Percentiles rank a stretch among this genome's conserved stretches.
These are phyloP conservation scores for Macrotus californicus DNA, from an alignment of 2,113 vertebrate species.

Conservation along the genomic window DNA sequence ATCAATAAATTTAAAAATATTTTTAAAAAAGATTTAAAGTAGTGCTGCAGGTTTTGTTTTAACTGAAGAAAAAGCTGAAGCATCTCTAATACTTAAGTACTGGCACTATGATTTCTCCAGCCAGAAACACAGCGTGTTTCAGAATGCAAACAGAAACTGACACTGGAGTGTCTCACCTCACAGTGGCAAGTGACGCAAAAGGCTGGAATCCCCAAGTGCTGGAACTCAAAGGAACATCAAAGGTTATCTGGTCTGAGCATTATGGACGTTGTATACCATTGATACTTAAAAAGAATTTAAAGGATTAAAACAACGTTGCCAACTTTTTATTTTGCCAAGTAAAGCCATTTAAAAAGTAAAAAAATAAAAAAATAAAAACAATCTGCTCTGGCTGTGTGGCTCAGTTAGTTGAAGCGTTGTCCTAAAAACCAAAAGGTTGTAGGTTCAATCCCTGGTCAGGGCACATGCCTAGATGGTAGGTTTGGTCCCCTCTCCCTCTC, in stretches of 20 bases:
- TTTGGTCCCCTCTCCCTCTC: too few relatives aligned
- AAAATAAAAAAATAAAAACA: neutral
- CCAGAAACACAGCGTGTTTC: neutral
- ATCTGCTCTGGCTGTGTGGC: too few relatives aligned
- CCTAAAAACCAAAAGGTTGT: too few relatives aligned
- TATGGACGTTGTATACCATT: neutral
- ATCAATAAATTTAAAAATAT: too few relatives aligned
- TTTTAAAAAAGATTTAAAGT: neutral
- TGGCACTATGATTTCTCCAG: neutral
- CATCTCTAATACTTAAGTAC: neutral
- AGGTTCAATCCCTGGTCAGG: too few relatives aligned
- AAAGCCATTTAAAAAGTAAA: neutral
- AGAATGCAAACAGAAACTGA: constrained; percentile 40
- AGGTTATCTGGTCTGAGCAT: constrained; percentile 12
- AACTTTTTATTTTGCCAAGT: constrained; percentile 30
- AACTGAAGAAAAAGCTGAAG: neutral
- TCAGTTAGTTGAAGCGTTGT: too few relatives aligned
- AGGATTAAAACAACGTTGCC: neutral
- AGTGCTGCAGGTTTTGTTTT: neutral
- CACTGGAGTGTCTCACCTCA: constrained; percentile 48
- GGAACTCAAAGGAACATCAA: neutral
- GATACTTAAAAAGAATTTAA: constrained; percentile 28
- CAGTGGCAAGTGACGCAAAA: constrained; percentile 18
- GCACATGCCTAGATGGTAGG: too few relatives aligned
- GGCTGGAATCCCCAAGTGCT: neutral